Percentiles rank a stretch among this genome's conserved stretches.
Evolutionary conservation across 2,888 invertebrate species (phyloP).

Genomic region (Quadroppia sp.): DNA sequence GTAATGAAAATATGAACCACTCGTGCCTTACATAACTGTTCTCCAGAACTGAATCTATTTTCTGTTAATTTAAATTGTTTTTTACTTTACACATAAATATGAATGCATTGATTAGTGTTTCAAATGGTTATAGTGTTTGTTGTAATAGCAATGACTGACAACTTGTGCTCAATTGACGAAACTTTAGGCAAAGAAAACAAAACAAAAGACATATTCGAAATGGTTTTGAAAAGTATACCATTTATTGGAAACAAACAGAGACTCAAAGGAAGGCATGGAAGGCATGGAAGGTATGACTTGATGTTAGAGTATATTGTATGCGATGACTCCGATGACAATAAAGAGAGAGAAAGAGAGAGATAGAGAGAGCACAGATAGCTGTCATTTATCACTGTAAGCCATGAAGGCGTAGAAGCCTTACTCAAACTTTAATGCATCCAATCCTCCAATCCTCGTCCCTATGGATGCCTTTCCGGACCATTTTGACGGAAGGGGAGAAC

Average conservation of each 20-base stretch:
- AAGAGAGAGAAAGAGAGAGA: conserved; percentile 1
- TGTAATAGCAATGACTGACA: no score
- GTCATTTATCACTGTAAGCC: conserved; percentile 36
- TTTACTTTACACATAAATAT: no score
- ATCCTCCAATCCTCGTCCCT: conserved; percentile 37
- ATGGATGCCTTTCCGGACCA: conserved; percentile 41
- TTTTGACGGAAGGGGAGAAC: conserved; percentile 37
- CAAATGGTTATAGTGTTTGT: no score
- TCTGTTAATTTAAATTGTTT: no score
- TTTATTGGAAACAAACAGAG: background rate
- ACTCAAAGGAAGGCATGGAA: background rate
- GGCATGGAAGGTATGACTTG: background rate
- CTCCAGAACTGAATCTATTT: no score
- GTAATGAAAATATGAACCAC: background rate
- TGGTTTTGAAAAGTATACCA: background rate
- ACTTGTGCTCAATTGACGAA: background rate
- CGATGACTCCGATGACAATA: conserved; percentile 32
- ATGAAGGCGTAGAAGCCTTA: conserved; percentile 33
- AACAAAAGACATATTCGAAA: background rate
- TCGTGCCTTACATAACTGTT: background rate
- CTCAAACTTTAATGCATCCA: conserved; percentile 41
- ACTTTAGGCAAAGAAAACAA: background rate
- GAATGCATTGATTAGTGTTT: no score
- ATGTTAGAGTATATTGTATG: conserved; percentile 11
- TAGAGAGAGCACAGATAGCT: conserved; percentile 11